phyloP scores from a whole-genome alignment of 2,113 vertebrate species.

The Cyrtonyx montezumae region DNA sequence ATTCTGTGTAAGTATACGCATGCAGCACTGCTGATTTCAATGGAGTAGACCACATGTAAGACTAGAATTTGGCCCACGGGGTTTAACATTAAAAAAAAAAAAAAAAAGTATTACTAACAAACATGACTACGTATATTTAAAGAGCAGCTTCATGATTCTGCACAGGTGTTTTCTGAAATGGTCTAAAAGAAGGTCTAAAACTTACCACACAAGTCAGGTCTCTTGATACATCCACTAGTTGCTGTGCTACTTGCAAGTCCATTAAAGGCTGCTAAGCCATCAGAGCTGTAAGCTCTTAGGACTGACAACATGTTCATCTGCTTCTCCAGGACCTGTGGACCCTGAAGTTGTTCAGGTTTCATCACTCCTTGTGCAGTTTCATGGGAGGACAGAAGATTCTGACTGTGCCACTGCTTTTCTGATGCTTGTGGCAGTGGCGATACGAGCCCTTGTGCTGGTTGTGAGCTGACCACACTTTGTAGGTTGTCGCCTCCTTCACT shows the following conservation, averaged over 20 bases:
- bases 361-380: constrained; percentile 85
- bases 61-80: constrained; percentile 69
- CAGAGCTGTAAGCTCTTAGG: constrained; percentile 95
- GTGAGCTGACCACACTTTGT: constrained; percentile 70
- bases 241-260: constrained; percentile 89
- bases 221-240: constrained; percentile 91
- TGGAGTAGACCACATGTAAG: constrained; percentile 63
- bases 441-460: constrained; percentile 76
- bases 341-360: constrained; percentile 88
- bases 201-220: constrained; percentile 97
- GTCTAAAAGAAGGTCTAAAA: constrained; percentile 82
- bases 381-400: constrained; percentile 85
- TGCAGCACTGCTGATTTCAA: constrained; percentile 71
- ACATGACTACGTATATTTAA: constrained; percentile 66
- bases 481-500: constrained; percentile 77
- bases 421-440: constrained; percentile 76
- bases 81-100: constrained; percentile 65
- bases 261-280: constrained; percentile 94
- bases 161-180: constrained; percentile 71
- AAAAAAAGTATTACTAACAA: constrained; percentile 69
- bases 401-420: constrained; percentile 92
- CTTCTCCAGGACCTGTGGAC: constrained; percentile 86
- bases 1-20: constrained; percentile 55
- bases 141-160: constrained; percentile 72
- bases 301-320: constrained; percentile 98